Evolutionary conservation across 1,140 invertebrate species (phyloP), one percentile per base, ranked within the genome.

Genomic region (Drosophila triauraria): DNA sequence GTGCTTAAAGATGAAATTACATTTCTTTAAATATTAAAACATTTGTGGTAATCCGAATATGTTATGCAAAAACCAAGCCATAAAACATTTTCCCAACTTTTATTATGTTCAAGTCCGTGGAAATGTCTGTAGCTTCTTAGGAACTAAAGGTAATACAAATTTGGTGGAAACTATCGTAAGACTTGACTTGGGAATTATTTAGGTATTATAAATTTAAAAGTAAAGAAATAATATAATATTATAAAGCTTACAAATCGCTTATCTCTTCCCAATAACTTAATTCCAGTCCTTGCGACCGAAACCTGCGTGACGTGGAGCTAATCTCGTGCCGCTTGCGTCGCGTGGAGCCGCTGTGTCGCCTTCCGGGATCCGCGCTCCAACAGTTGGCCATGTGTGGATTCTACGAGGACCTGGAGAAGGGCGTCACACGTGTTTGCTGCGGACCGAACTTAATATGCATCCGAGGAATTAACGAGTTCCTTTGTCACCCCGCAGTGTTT

Each of bases 371-470:
- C 30, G 94, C 96, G 44, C 93, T 97, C n/a, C 95, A 96, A 82
- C 96, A 97, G 91, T 93, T 97, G 58, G 96, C 96, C 76, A 94
- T 95, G 72, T 95, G 94, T 82, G 95, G 95, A 40, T 96, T 95
- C 93, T 96, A 96, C 93, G 96, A 97, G 92, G 95, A 96, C 85
- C 92, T 97, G 68, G 96, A 97, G 82, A 95, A 96, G 92, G 96
- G 96, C 56, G 95, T 97, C 12, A 96, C 96, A 75, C 93, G 96
- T 95, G 44, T 30, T 67, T 38, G 62, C 12, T 17, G 12, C 27
- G 40, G 50, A 13, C 58, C 9, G 60, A 46, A 70, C 82, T 67
- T 70, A 75, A 61, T 64, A 65, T 77, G 71, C 53, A 50, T 38
- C 2, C n/a, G n/a, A 13, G 62, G 13, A 46, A 59, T 50, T 71